Conservation (phyloP, 2,888 invertebrate genomes). For the Latrodectus hesperus region DNA sequence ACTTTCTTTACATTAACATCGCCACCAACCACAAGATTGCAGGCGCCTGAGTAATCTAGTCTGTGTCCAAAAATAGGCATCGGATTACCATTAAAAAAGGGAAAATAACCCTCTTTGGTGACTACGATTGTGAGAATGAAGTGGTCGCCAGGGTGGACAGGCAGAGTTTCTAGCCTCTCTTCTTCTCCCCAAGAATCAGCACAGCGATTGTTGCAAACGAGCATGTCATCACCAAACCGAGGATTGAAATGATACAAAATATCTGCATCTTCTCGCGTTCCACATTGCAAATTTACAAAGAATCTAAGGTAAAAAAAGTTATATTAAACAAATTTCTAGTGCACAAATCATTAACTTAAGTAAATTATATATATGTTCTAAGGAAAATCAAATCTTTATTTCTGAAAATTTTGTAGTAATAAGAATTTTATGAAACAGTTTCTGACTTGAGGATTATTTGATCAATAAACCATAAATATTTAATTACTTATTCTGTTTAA, state of each 20-base stretch:
- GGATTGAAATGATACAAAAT: conserved; percentile 90
- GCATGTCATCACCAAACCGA: conserved; percentile 81
- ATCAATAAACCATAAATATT: too few species aligned
- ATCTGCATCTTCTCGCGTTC: conserved; percentile 73
- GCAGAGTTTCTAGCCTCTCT: conserved; percentile 83
- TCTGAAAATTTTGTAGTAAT: not conserved
- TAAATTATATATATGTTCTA: not conserved
- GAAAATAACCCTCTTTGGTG: conserved; percentile 48
- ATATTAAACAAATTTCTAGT: too few species aligned
- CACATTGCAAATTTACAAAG: conserved; percentile 64
- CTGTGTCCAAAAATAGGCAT: conserved; percentile 52
- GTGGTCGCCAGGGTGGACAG: conserved; percentile 83
- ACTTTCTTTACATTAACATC: conserved; percentile 51
- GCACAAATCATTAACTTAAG: not conserved
- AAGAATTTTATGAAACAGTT: too few species aligned
- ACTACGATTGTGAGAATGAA: conserved; percentile 81
- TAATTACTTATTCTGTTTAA: too few species aligned
- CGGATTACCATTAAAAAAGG: conserved; percentile 37
- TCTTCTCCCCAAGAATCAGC: conserved; percentile 84
- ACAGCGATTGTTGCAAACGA: conserved; percentile 87
- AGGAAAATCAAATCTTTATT: not conserved
- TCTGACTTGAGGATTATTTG: too few species aligned
- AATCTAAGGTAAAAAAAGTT: conserved; percentile 37
- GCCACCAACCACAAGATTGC: conserved; percentile 52
- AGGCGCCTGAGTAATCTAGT: conserved; percentile 58